Conservation (phyloP, 2,797 vertebrate genomes). For the Argyrosomus regius region DNA sequence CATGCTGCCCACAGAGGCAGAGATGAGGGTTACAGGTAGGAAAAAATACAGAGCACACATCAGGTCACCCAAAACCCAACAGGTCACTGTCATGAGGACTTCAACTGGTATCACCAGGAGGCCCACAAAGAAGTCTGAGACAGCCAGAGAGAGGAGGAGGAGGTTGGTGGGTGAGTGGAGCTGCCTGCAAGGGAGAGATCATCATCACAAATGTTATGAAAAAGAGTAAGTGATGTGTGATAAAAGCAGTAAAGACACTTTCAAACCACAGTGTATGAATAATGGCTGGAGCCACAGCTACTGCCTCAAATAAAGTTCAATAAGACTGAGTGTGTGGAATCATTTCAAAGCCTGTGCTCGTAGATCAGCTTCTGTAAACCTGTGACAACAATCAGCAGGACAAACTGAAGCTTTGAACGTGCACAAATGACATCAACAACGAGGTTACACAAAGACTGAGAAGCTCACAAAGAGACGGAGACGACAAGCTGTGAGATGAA, state of each 20-base stretch:
- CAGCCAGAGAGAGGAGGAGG: slow-evolving; percentile 35
- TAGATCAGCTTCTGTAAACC: no score
- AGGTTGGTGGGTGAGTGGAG: slow-evolving; percentile 34
- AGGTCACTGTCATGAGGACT: neutral
- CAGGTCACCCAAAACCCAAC: slow-evolving; percentile 19
- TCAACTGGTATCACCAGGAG: slow-evolving; percentile 19
- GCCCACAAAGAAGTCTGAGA: slow-evolving; percentile 28
- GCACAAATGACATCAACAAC: neutral
- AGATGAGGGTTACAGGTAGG: neutral
- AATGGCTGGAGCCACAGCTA: no score
- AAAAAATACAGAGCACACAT: neutral
- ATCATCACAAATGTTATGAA: neutral
- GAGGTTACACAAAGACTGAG: no score
- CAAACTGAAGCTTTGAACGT: no score
- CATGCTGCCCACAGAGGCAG: slow-evolving; percentile 28
- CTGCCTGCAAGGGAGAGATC: neutral
- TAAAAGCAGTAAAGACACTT: neutral
- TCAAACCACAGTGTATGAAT: neutral
- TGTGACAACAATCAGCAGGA: no score
- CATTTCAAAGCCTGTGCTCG: no score
- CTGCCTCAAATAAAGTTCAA: neutral
- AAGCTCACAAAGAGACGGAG: no score
- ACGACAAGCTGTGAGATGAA: neutral
- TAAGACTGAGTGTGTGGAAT: no score
- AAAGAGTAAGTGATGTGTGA: no score